These are phyloP conservation scores for Myotis davidii DNA, from an alignment of 2,113 vertebrate species.

Conservation along the genomic window DNA sequence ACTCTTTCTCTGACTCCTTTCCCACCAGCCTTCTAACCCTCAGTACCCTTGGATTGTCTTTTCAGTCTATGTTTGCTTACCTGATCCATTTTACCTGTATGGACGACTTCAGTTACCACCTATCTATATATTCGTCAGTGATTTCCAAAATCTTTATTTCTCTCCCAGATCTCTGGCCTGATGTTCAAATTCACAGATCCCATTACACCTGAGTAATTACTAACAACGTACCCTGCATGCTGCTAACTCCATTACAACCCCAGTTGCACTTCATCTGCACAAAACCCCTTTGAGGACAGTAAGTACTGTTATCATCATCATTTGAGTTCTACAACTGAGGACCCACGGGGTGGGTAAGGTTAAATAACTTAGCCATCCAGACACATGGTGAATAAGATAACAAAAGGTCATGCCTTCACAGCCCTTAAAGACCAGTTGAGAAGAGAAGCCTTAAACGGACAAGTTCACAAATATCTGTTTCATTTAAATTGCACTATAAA, in stretches of 20 bases:
- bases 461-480: conserved; percentile 41
- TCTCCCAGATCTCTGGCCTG: not conserved
- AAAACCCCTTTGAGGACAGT: not conserved
- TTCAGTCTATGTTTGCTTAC: not conserved
- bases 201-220: not conserved
- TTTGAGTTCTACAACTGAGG: not conserved
- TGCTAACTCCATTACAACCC: not conserved
- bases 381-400: not conserved
- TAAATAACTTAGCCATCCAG: not conserved
- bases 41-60: not conserved
- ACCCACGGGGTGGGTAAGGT: not conserved
- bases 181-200: not conserved
- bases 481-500: conserved; percentile 14
- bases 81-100: not conserved
- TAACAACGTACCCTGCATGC: not conserved
- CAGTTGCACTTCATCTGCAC: not conserved
- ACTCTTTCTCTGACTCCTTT: not conserved
- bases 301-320: not conserved
- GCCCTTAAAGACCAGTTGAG: not conserved
- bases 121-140: not conserved
- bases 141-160: conserved; percentile 39
- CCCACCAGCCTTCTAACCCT: not conserved
- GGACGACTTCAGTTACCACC: not conserved
- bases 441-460: conserved; percentile 19
- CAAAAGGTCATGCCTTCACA: conserved; percentile 17